A percentile compares a stretch with the other conserved stretches of the same genome.
Evolutionary conservation across 2,797 vertebrate species (phyloP).

Genomic region (Syncerus caffer): DNA sequence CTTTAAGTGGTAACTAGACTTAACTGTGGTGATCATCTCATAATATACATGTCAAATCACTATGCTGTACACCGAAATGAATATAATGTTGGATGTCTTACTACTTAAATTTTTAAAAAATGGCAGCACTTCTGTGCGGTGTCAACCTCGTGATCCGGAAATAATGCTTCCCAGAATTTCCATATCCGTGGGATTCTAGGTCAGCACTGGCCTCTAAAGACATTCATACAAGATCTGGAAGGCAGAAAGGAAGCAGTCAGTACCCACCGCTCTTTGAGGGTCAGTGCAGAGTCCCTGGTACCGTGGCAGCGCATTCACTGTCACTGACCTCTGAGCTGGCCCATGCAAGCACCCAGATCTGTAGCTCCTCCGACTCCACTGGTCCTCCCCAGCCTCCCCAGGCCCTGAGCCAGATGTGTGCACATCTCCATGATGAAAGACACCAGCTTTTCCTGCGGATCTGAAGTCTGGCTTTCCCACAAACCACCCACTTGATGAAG

Average conservation of each 20-base stretch:
- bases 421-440: background rate
- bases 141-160: background rate
- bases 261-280: background rate
- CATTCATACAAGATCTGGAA: too few relatives aligned
- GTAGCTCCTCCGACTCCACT: background rate
- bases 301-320: background rate
- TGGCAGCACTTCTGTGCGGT: background rate
- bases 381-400: background rate
- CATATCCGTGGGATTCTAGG: background rate
- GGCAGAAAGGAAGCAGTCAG: background rate
- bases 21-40: background rate
- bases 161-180: background rate
- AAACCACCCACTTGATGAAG: background rate
- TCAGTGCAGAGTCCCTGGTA: fast-evolving
- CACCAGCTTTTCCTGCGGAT: background rate
- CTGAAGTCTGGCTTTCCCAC: background rate
- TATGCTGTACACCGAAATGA: background rate
- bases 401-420: fast-evolving
- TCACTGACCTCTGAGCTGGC: background rate
- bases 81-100: background rate
- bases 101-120: background rate
- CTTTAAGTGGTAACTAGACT: background rate
- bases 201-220: background rate
- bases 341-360: background rate
- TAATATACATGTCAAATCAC: background rate